Evolutionary conservation across 1,140 invertebrate genomes (phyloP), one percentile per base, ranked within the genome.

Genomic region (Trichogramma pretiosum): DNA sequence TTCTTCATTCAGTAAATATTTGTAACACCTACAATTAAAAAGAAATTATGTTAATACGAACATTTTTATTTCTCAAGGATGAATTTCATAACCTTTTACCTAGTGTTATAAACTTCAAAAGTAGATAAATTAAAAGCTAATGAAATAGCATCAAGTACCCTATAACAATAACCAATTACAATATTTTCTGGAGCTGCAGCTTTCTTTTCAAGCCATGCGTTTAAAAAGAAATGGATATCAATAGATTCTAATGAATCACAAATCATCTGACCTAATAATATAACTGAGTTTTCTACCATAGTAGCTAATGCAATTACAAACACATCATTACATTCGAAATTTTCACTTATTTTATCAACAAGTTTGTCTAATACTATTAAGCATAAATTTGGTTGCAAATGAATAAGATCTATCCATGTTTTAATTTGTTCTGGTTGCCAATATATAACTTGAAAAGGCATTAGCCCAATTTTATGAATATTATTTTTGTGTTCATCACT

Each of bases 261-360:
- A 16, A 50, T 21, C 42, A 50, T 46, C 21, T 50, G 48, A 40
- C 28, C 16, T n/a, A 50, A n/a, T 50, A 45, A 45, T 22, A 50
- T 39, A 5, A 45, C 17, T 18, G 42, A 38, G 35, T 41, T 44
- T n/a, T 45, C 37, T 2, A 40, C 3, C 41, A 33, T 32, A 8
- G 46, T 37, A 7, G 48, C 16, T 19, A 50, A 23, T 13, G 42
- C 48, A 35, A 28, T 45, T 18, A 50, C 23, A 39, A 33, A 45
- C 21, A 50, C 19, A 21, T 34, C 39, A 9, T 21, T 21, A 40
- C 3, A 40, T 22, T 50, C 42, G 28, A 50, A 38, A 35, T 22
- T 34, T 28, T 33, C 48, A 22, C 11, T 23, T 17, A 41, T 34
- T 16, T 46, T 33, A n/a, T 36, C 24, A 28, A 50, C 32, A 11